These are phyloP conservation scores for Atrina japonica DNA, from an alignment of 2,888 invertebrate genomes.

Conservation along the genomic window DNA sequence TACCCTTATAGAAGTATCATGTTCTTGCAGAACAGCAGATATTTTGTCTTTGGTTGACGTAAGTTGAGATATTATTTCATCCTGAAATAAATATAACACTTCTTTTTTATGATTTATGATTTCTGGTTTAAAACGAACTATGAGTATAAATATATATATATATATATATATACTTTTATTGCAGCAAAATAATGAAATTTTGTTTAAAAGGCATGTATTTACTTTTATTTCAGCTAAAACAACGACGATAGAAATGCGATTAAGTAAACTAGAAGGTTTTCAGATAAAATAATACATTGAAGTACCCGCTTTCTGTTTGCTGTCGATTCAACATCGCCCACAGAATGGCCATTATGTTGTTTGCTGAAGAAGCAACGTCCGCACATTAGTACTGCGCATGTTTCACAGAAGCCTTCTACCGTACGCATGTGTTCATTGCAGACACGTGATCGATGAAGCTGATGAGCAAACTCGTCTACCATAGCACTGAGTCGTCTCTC, in stretches of 20 bases:
- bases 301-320: conserved; percentile 21
- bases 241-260: too few species aligned
- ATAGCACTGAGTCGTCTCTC: conserved; percentile 22
- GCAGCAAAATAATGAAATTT: too few species aligned
- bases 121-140: too few species aligned
- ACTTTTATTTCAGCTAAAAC: too few species aligned
- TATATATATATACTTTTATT: too few species aligned
- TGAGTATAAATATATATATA: too few species aligned
- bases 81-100: background rate
- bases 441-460: conserved; percentile 15
- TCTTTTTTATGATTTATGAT: too few species aligned
- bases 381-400: conserved; percentile 25
- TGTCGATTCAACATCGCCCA: conserved; percentile 13
- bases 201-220: too few species aligned
- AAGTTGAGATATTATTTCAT: conserved; percentile 7
- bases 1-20: conserved; percentile 8
- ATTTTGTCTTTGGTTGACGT: conserved; percentile 12
- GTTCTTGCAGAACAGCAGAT: conserved; percentile 2
- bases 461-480: conserved; percentile 20
- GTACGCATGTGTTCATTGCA: conserved; percentile 26
- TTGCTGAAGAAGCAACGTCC: conserved; percentile 14
- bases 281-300: too few species aligned
- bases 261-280: too few species aligned
- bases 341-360: conserved; percentile 18
- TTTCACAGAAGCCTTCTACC: conserved; percentile 28